Percentiles rank a stretch among this genome's conserved stretches.
These are phyloP conservation scores for Phoenoteleia sp. DNA, from an alignment of 2,888 invertebrate species.

Conservation along the genomic window DNA sequence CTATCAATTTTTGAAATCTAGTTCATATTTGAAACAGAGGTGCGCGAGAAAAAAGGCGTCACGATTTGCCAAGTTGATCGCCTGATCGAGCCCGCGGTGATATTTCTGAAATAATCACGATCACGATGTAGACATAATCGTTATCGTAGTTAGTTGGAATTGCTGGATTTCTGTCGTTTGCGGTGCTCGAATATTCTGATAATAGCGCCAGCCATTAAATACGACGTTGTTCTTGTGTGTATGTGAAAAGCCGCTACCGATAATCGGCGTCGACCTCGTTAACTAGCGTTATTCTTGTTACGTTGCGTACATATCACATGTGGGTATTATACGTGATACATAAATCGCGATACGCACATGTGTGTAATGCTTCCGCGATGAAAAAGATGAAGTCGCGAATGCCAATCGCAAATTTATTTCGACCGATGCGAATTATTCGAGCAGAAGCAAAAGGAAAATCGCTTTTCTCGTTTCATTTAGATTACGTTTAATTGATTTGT, in stretches of 20 bases:
- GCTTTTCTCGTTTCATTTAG: neutral
- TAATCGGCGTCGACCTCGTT: constrained; percentile 76
- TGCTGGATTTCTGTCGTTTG: constrained; percentile 75
- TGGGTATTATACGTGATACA: constrained; percentile 44
- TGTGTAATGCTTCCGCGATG: constrained; percentile 47
- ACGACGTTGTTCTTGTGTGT: constrained; percentile 74
- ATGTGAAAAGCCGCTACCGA: constrained; percentile 74
- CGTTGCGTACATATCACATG: constrained; percentile 38
- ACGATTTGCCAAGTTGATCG: constrained; percentile 57
- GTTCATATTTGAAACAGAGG: constrained; percentile 49
- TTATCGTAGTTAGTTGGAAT: constrained; percentile 73
- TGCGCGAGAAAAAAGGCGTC: constrained; percentile 27
- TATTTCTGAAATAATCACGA: constrained; percentile 65
- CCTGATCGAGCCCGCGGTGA: constrained; percentile 57
- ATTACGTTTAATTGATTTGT: constrained; percentile 9
- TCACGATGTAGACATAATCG: constrained; percentile 74
- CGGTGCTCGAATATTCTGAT: constrained; percentile 81
- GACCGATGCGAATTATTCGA: constrained; percentile 19
- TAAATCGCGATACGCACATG: constrained; percentile 62
- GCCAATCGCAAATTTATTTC: constrained; percentile 51
- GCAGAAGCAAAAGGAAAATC: neutral
- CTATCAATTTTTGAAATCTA: constrained; percentile 56
- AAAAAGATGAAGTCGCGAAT: constrained; percentile 50
- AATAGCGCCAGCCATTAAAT: constrained; percentile 79
- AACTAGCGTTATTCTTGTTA: constrained; percentile 75